Evolutionary conservation across 2,888 invertebrate genomes (phyloP).

Genomic region (Candidula unifasciata): DNA sequence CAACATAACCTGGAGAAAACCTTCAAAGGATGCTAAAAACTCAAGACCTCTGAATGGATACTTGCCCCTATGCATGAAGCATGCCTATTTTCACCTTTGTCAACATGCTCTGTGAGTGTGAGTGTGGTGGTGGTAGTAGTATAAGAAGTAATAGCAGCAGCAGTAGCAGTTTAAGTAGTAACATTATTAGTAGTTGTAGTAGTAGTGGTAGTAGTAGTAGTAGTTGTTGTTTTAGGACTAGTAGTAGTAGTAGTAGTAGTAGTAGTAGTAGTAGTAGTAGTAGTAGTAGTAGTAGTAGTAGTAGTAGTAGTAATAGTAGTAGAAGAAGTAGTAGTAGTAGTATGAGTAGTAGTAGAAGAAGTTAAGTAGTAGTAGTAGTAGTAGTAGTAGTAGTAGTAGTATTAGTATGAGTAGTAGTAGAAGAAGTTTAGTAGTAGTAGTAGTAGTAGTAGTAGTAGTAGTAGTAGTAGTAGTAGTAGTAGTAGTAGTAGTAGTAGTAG

Average conservation of each 20-base stretch:
- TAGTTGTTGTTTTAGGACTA: neutral
- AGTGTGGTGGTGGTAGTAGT: neutral
- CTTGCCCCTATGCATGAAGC: too few relatives aligned
- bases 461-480: neutral
- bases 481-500: constrained; percentile 22
- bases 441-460: constrained; percentile 4
- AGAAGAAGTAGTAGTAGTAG: constrained; percentile 15
- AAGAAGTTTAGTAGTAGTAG: neutral
- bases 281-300: neutral
- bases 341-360: constrained; percentile 20
- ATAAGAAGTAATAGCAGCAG: neutral
- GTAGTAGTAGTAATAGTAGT: neutral
- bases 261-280: constrained; percentile 5
- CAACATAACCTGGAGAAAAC: too few relatives aligned
- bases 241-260: neutral
- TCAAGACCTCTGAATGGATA: too few relatives aligned
- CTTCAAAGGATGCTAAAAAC: too few relatives aligned
- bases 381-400: neutral
- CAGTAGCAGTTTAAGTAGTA: neutral
- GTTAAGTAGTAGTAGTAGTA: constrained; percentile 24
- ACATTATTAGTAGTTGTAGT: neutral
- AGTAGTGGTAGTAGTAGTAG: neutral
- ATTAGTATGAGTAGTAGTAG: neutral
- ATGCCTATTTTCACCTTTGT: too few relatives aligned
- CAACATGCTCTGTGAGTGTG: neutral